Evolutionary conservation across 2,888 invertebrate genomes (phyloP), one percentile per base, ranked within the genome.

Genomic region (Sylvicola cinctus): DNA sequence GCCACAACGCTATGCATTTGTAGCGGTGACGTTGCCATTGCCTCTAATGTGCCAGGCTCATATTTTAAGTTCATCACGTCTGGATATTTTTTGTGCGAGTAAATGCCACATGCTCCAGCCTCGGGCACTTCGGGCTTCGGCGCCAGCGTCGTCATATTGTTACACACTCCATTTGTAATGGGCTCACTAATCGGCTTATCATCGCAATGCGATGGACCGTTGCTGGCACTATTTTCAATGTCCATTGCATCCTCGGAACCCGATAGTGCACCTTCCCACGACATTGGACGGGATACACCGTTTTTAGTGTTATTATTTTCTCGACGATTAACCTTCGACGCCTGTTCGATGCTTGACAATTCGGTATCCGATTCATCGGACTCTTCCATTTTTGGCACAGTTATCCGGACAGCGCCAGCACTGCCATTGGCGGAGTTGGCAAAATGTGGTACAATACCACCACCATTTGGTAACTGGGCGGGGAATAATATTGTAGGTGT

Each of bases 201-300:
- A 36, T 38, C 39, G 34, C 38, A 36, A 29, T 37, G 26, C 29
- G 42, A 35, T 10, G 38, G 33, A 17, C 38, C 38, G 16, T 36
- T 42, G 38, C 44, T 45, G 28, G 55, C 31, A 13, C 13, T 28
- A 16, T 36, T 49, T 32, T 52, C 58, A 4, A 54, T 54, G 32
- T 60, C 60, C 58, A 60, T 58, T 13, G 54, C 62, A 58, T 70
- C 70, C 43, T 84, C 84, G n/a, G 77, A 72, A 50, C 88, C 88
- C 2, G 85, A 87, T 10, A 88, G 66, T 54, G 85, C 87, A 7
- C 88, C 88, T 55, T 88, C 88, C 88, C 88, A 88, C 6, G 85
- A 87, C 88, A 90, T 90, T 32, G 88, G 88, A 34, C 88, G 60
- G 7, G 69, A 67, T 25, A 57, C 48, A 31, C 66, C 66, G 39